Percentiles rank a stretch among this genome's conserved stretches.
Conservation (phyloP, 2,113 vertebrate species). For the Microcebus murinus region DNA sequence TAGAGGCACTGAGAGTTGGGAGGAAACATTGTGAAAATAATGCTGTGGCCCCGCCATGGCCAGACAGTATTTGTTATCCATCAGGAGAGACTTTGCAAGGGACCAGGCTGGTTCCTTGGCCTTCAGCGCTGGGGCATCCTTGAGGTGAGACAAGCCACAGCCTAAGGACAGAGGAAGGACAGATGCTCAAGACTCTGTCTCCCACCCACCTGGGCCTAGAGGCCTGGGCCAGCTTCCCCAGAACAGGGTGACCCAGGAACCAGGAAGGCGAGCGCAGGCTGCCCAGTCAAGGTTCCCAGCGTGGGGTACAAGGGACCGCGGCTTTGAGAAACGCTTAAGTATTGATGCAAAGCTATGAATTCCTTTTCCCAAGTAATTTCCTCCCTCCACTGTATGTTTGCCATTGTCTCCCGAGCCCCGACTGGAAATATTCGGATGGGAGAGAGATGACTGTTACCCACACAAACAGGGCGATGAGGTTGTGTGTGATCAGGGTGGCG, state of each 20-base stretch:
- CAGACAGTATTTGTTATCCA: not conserved
- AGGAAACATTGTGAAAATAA: not conserved
- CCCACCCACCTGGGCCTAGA: not conserved
- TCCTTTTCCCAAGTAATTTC: not conserved
- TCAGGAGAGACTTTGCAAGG: not conserved
- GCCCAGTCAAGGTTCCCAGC: not conserved
- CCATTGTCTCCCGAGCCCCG: not conserved
- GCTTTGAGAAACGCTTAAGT: conserved; percentile 27
- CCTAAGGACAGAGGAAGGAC: not conserved
- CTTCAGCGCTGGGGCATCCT: not conserved
- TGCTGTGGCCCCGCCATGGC: not conserved
- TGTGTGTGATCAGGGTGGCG: not conserved
- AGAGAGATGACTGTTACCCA: not conserved
- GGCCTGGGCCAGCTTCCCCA: not conserved
- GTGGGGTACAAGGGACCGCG: not conserved
- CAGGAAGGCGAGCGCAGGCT: not conserved
- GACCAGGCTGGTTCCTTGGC: not conserved
- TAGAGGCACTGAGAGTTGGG: not conserved
- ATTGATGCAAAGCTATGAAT: not conserved
- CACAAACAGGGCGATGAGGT: not conserved
- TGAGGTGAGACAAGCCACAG: not conserved
- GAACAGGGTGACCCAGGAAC: not conserved
- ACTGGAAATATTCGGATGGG: not conserved
- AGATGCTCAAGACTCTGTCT: not conserved
- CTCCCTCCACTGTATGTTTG: not conserved